Evolutionary conservation across 2,113 vertebrate species (phyloP), one percentile per base, ranked within the genome.

Genomic region (Balaenoptera acutorostrata): DNA sequence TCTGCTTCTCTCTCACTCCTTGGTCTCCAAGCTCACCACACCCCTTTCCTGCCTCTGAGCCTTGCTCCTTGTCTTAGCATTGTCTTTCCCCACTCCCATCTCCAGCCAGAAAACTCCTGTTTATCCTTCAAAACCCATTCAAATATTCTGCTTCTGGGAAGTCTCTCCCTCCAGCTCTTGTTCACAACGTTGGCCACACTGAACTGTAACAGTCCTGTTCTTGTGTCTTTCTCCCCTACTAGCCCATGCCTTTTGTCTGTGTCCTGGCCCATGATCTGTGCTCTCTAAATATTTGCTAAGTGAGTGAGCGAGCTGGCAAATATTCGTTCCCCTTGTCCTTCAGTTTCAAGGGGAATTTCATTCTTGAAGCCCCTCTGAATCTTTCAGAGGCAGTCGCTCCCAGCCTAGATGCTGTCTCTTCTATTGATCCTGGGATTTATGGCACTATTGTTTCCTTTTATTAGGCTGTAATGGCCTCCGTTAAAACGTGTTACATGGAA

Each of bases 401-500:
- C 82, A 66, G 89, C 29, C 77, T 80, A 4, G 0, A 44, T 90
- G 90, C 78, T 95, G 91, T 96, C 90, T 75, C 69, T 97, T 49
- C 92, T 96, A 92, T 97, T 97, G 96, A 97, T 97, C 95, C 59
- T 61, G 80, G 92, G 77, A 97, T 98, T 98, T 97, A 98, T 97
- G 89, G 41, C 80, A 31, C 77, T 81, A 77, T 95, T 88, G 93
- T 95, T 92, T 95, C 88, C 96, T 97, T 97, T 98, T 97, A 98
- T 97, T 96, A 92, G 93, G 46, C 85, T 96, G 87, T 98, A 98
- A 98, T 97, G 92, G 95, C 95, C 96, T 89, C 96, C 0, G 8
- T 96, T 97, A 97, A 97, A 97, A 96, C 29, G 75, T 96, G 96
- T 95, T 97, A 97, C 96, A 95, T 90, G 95, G 96, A 98, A 97